Conservation (phyloP, 2,797 vertebrate species). For the Sternotherus odoratus region DNA sequence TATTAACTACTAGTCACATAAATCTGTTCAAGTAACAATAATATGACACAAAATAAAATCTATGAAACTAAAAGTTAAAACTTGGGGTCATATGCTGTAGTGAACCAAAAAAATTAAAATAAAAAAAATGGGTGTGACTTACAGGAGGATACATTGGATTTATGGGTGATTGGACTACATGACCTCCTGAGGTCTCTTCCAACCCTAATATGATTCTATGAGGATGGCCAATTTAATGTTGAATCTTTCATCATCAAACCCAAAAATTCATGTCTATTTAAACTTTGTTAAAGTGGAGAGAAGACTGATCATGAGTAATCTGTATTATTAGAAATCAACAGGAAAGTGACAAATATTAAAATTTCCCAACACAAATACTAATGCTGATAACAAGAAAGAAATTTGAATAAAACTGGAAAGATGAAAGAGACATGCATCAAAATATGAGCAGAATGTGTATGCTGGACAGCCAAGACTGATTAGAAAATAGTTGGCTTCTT, state of each 20-base stretch:
- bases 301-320: neutral
- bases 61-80: neutral
- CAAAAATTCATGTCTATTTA: neutral
- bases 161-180: too few relatives aligned
- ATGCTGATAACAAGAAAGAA: neutral
- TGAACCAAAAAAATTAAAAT: neutral
- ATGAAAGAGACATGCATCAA: neutral
- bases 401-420: neutral
- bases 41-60: neutral
- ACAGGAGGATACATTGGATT: neutral
- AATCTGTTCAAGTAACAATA: neutral
- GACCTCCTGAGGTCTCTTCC: too few relatives aligned
- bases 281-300: neutral
- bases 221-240: neutral
- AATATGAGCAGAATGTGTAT: neutral
- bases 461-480: neutral
- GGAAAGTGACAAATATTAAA: neutral
- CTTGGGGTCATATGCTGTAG: neutral
- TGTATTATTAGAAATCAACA: neutral
- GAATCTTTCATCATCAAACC: neutral
- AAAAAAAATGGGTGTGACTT: neutral
- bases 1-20: neutral
- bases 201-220: too few relatives aligned
- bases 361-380: neutral
- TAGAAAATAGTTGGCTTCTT: neutral